These are phyloP conservation scores for Synergus gifuensis DNA, from an alignment of 2,888 invertebrate species.

Conservation along the genomic window DNA sequence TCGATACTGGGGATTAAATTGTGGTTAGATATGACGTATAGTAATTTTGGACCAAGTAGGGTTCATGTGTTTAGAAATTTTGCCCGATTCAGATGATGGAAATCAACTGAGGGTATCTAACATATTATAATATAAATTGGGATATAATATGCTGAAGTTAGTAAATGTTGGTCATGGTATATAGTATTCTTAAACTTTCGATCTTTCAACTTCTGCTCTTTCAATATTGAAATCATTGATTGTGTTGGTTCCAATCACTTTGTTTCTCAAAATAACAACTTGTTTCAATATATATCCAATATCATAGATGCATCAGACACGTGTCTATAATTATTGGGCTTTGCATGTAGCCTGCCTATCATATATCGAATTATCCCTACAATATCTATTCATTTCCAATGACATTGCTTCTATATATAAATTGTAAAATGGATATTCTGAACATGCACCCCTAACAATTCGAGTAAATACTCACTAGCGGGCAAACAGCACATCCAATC, in stretches of 20 bases:
- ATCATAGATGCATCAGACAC: slow-evolving; percentile 3
- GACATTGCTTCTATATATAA: slow-evolving; percentile 24
- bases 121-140: not conserved
- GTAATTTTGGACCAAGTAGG: slow-evolving; percentile 18
- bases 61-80: slow-evolving; percentile 15
- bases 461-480: slow-evolving; percentile 33
- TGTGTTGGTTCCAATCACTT: not conserved
- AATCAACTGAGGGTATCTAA: slow-evolving; percentile 5
- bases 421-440: slow-evolving; percentile 35
- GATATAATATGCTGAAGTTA: not conserved
- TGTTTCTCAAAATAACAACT: not conserved
- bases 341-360: slow-evolving; percentile 11
- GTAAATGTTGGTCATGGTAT: not conserved
- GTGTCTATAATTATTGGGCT: slow-evolving; percentile 15
- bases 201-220: not conserved
- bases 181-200: not conserved
- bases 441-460: slow-evolving; percentile 29
- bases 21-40: slow-evolving; percentile 17
- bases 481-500: slow-evolving; percentile 20
- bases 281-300: slow-evolving; percentile 1
- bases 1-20: slow-evolving; percentile 45
- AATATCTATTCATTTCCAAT: slow-evolving; percentile 25
- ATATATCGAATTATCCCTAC: slow-evolving; percentile 27
- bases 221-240: not conserved
- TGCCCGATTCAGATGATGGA: not conserved